Evolutionary conservation across 1,140 invertebrate species (phyloP).

Genomic region (Zophobas morio): DNA sequence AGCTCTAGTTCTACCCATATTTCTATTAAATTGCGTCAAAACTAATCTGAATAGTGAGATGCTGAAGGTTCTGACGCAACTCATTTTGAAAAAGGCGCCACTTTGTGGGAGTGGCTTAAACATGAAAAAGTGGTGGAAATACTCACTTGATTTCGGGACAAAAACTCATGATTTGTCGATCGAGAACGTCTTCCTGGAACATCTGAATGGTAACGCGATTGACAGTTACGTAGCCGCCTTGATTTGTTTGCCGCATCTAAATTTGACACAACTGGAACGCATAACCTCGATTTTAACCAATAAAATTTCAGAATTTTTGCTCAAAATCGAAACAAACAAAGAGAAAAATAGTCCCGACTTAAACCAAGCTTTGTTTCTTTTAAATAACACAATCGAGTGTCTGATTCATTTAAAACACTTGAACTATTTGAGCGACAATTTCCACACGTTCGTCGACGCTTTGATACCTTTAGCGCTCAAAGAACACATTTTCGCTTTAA

Average conservation of each 20-base stretch:
- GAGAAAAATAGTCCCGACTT: not conserved
- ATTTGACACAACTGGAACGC: constrained; percentile 52
- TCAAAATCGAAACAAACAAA: constrained; percentile 35
- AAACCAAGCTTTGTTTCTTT: constrained; percentile 69
- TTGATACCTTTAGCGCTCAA: constrained; percentile 51
- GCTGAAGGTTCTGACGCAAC: constrained; percentile 74
- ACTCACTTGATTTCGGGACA: constrained; percentile 72
- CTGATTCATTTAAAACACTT: constrained; percentile 71
- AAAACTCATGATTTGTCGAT: constrained; percentile 66
- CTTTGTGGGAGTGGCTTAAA: constrained; percentile 73
- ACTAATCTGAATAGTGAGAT: constrained; percentile 72
- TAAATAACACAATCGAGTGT: constrained; percentile 73
- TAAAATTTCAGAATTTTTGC: not conserved
- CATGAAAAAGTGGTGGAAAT: constrained; percentile 76
- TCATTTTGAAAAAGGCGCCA: constrained; percentile 78
- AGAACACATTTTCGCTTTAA: constrained; percentile 53
- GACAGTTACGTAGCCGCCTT: constrained; percentile 71
- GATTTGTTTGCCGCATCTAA: constrained; percentile 76
- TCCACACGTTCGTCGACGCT: constrained; percentile 49
- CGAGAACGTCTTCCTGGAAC: constrained; percentile 62
- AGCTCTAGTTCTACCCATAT: constrained; percentile 78
- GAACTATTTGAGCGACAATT: constrained; percentile 57
- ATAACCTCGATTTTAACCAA: constrained; percentile 1
- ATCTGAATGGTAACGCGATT: constrained; percentile 26
- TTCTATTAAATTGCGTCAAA: constrained; percentile 75